Evolutionary conservation across 2,888 invertebrate species (phyloP).

Genomic region (Melipona beecheii): DNA sequence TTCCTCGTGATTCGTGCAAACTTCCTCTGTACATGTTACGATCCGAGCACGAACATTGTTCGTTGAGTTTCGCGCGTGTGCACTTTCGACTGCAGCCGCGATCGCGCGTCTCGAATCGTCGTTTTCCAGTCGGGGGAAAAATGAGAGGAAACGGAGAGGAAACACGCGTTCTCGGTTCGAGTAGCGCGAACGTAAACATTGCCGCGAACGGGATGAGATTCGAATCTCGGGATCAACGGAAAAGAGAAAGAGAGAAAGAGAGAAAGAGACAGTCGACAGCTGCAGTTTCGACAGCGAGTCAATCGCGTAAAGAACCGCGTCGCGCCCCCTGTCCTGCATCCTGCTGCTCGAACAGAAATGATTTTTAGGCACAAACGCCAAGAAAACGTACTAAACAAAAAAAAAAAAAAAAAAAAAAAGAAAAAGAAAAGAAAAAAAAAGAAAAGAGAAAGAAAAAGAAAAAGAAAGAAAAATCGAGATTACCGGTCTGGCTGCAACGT

Average conservation of each 20-base stretch:
- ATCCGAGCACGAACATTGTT: slow-evolving; percentile 34
- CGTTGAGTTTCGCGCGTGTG: slow-evolving; percentile 45
- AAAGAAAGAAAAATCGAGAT: slow-evolving; percentile 14
- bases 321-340: slow-evolving; percentile 41
- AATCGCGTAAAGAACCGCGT: slow-evolving; percentile 39
- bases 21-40: slow-evolving; percentile 1
- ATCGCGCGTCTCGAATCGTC: neutral
- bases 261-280: slow-evolving; percentile 17
- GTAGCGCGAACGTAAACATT: neutral
- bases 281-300: slow-evolving; percentile 38
- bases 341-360: slow-evolving; percentile 37
- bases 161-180: neutral
- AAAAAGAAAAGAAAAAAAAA: neutral
- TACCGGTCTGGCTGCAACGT: slow-evolving; percentile 36
- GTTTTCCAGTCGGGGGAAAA: neutral
- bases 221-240: neutral
- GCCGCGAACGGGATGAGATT: neutral
- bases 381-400: neutral
- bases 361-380: neutral
- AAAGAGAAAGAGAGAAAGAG: neutral
- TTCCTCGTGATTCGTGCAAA: slow-evolving; percentile 5
- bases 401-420: neutral
- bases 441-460: neutral
- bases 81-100: slow-evolving; percentile 50
- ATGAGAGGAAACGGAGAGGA: neutral